Conservation (phyloP, 2,888 invertebrate species). For the Baccha elongata region DNA sequence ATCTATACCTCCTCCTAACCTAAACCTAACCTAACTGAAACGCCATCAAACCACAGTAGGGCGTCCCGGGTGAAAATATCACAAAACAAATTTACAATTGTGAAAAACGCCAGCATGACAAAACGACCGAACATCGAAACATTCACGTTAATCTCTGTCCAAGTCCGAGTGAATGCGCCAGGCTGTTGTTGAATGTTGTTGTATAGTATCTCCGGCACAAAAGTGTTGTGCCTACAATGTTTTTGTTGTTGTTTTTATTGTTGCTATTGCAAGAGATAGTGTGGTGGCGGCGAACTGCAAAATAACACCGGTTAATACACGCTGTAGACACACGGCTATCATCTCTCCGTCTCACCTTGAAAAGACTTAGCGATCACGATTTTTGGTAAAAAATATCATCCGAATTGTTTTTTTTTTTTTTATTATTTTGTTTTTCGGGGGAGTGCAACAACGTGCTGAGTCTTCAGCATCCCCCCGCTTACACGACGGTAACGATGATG, state of each 20-base stretch:
- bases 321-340: slow-evolving; percentile 74
- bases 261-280: slow-evolving; percentile 25
- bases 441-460: slow-evolving; percentile 63
- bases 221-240: slow-evolving; percentile 73
- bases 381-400: slow-evolving; percentile 68
- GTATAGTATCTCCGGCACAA: slow-evolving; percentile 37
- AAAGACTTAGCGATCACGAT: slow-evolving; percentile 71
- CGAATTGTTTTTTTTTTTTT: slow-evolving; percentile 15
- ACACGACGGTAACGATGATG: slow-evolving; percentile 18
- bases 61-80: slow-evolving; percentile 73
- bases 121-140: slow-evolving; percentile 74
- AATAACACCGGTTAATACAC: slow-evolving; percentile 74
- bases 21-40: slow-evolving; percentile 29
- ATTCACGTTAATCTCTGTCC: slow-evolving; percentile 74
- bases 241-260: slow-evolving; percentile 37
- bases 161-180: slow-evolving; percentile 58
- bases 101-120: slow-evolving; percentile 74
- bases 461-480: slow-evolving; percentile 29
- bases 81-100: slow-evolving; percentile 74
- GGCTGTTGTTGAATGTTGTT: slow-evolving; percentile 46
- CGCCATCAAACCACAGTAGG: slow-evolving; percentile 65
- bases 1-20: slow-evolving; percentile 18
- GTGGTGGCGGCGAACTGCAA: slow-evolving; percentile 62
- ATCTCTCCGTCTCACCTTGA: slow-evolving; percentile 73
- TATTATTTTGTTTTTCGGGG: slow-evolving; percentile 25